A percentile compares a stretch with the other conserved stretches of the same genome.
Conservation (phyloP, 2,113 vertebrate genomes). For the Apistogramma diplotaenia region DNA sequence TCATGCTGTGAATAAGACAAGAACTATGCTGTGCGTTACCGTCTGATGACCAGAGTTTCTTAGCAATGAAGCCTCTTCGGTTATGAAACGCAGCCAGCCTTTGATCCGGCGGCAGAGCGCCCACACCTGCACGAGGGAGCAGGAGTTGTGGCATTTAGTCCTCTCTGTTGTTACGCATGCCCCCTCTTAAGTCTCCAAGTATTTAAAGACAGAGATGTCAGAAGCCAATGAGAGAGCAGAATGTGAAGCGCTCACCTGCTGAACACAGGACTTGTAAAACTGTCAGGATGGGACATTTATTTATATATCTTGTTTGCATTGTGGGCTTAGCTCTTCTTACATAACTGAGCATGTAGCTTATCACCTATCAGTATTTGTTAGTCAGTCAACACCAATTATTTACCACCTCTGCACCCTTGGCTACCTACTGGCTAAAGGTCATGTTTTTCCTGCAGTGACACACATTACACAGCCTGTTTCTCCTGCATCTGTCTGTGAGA, state of each 20-base stretch:
- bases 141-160: background rate
- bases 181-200: slow-evolving; percentile 38
- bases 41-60: background rate
- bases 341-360: slow-evolving; percentile 37
- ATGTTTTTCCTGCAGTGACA: slow-evolving; percentile 5
- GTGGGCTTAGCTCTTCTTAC: slow-evolving; percentile 24
- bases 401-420: slow-evolving; percentile 16
- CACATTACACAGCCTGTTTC: background rate
- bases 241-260: slow-evolving; percentile 5
- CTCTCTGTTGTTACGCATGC: slow-evolving; percentile 34
- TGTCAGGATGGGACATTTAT: background rate
- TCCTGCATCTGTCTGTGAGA: background rate
- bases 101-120: slow-evolving; percentile 18
- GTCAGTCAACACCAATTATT: slow-evolving; percentile 22
- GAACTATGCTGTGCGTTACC: background rate
- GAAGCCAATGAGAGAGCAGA: slow-evolving; percentile 28
- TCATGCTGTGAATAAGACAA: slow-evolving; percentile 13
- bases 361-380: slow-evolving; percentile 8
- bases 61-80: background rate
- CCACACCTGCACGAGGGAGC: slow-evolving; percentile 31
- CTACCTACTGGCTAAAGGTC: slow-evolving; percentile 32
- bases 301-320: slow-evolving; percentile 38
- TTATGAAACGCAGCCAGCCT: slow-evolving; percentile 16
- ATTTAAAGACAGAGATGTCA: slow-evolving; percentile 27
- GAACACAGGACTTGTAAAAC: slow-evolving; percentile 31